phyloP scores from a whole-genome alignment of 1,140 invertebrate species.

The Drosophila littoralis region DNA sequence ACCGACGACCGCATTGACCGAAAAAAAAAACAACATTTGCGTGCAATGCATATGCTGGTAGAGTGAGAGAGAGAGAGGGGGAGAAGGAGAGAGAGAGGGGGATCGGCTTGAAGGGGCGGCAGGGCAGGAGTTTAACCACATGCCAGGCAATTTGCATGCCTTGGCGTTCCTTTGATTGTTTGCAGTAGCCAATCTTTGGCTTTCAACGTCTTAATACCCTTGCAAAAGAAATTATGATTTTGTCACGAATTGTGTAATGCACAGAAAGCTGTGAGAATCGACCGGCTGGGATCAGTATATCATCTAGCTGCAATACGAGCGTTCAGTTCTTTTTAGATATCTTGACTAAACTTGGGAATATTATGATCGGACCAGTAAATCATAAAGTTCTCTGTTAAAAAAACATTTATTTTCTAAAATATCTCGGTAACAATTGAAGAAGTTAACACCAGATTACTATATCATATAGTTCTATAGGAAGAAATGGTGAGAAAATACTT shows the following conservation, averaged over 20 bases:
- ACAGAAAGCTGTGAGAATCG: background rate
- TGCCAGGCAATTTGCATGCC: constrained; percentile 27
- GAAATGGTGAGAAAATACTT: too few species aligned
- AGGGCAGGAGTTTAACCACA: constrained; percentile 16
- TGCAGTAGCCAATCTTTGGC: constrained; percentile 27
- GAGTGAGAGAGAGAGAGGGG: background rate
- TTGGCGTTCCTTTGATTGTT: constrained; percentile 58
- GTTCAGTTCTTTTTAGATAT: too few species aligned
- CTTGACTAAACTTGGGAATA: too few species aligned
- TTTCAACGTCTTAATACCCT: background rate
- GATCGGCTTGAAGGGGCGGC: background rate
- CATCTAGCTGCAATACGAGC: too few species aligned
- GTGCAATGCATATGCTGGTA: constrained; percentile 23
- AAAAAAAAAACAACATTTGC: constrained; percentile 25
- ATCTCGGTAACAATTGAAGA: too few species aligned
- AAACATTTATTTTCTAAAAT: too few species aligned
- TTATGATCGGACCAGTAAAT: too few species aligned
- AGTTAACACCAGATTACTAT: too few species aligned
- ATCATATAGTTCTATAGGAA: too few species aligned
- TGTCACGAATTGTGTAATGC: background rate
- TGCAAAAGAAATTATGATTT: background rate
- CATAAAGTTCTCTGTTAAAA: too few species aligned
- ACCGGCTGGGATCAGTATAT: too few species aligned
- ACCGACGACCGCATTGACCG: constrained; percentile 5
- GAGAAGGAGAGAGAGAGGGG: background rate